Base-by-base conservation (phyloP, 2,888 invertebrate genomes). In the Pyrocoelia pectoralis region DNA sequence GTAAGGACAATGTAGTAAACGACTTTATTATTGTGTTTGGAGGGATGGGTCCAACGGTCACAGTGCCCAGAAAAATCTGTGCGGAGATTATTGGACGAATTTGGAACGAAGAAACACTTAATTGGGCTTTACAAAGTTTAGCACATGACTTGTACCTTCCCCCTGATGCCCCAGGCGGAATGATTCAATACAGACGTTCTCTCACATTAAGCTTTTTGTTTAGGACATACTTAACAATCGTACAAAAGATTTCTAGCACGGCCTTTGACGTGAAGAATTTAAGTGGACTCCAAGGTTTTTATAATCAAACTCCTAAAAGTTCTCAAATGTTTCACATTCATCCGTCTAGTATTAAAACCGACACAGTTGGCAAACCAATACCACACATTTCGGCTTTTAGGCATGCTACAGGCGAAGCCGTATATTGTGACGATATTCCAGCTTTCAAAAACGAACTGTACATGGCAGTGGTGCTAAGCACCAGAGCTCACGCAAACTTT, bases 391-490 rank as follows among this genome's bases (percentile, higher is more conserved):
- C 96, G 4, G 95, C 93, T 0, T 86, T 86, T 48, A 95, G 96
- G 77, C 97, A 98, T 82, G 91, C 92, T 0, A 91, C 95, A 0
- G 94, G 97, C 1, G 97, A 97, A 84, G 97, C 97, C 0, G 83
- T 93, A 52, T 98, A 97, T 77, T 90, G 92, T 69, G 96, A 96
- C 77, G 98, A 98, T 76, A 90, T 95, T 72, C 94, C 95, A 0
- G 82, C 79, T 51, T 86, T 86, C 68, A 87, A 88, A 73, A 88
- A 89, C 52, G 97, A 97, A 79, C 82, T 96, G 1, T 94, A 93
- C 73, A 81, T 95, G 72, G 89, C 89, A 0, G 85, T 93, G 46
- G 95, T 97, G 0, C 73, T 91, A 0, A 95, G 95, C 73, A 89
- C 89, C 0, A 89, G 87, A 81, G 88, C 96, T 0, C 91, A 94